Evolutionary conservation across 1,140 invertebrate genomes (phyloP).

Genomic region (Hyposmocoma kahamanoa): DNA sequence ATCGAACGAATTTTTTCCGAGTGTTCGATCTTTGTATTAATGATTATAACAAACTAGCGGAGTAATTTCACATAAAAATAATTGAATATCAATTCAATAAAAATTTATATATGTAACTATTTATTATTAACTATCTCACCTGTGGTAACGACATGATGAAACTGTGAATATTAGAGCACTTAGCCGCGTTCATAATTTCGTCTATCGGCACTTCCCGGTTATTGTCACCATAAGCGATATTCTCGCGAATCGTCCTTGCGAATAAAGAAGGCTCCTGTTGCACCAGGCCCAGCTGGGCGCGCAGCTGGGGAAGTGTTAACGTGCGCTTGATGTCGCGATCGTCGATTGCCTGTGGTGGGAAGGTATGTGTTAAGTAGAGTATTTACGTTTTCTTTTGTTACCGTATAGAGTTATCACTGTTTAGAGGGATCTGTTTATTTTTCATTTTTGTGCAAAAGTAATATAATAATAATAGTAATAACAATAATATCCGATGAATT

Average conservation of each 20-base stretch:
- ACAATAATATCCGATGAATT: too few species aligned
- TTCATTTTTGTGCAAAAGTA: too few species aligned
- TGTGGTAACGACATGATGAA: constrained; percentile 77
- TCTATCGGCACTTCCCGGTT: constrained; percentile 74
- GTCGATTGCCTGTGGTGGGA: constrained; percentile 67
- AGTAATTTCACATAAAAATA: too few species aligned
- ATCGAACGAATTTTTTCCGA: too few species aligned
- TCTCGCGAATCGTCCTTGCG: constrained; percentile 84
- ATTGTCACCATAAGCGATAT: constrained; percentile 89
- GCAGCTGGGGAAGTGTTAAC: constrained; percentile 68
- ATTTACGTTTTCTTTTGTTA: too few species aligned
- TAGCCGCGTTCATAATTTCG: constrained; percentile 84
- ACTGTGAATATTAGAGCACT: constrained; percentile 86
- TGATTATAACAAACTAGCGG: too few species aligned
- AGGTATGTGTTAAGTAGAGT: too few species aligned
- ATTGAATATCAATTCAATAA: too few species aligned
- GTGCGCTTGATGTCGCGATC: constrained; percentile 63
- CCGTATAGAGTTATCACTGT: too few species aligned
- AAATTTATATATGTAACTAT: constrained; percentile 4
- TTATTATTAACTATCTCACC: constrained; percentile 42
- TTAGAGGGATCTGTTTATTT: too few species aligned
- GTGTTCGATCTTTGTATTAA: too few species aligned
- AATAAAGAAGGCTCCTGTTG: constrained; percentile 88
- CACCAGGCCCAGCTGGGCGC: constrained; percentile 79
- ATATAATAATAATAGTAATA: too few species aligned